phyloP scores from a whole-genome alignment of 2,113 vertebrate species.

The Leiothrix lutea region DNA sequence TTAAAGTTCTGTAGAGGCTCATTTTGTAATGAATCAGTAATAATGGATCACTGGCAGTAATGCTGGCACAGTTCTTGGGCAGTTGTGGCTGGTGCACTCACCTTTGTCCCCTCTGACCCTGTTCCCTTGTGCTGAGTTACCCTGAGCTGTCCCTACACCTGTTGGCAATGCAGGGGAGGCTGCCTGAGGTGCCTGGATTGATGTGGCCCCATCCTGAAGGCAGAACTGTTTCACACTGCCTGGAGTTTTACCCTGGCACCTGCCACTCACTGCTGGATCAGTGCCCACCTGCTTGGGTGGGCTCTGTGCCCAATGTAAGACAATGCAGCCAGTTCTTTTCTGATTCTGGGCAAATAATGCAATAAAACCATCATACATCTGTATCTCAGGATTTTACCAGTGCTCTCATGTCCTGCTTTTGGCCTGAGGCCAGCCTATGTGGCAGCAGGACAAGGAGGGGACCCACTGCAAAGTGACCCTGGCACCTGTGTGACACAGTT shows the following conservation, averaged over 20 bases:
- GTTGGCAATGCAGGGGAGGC: fast-evolving
- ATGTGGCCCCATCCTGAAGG: background rate
- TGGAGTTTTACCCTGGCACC: background rate
- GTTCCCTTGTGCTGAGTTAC: fast-evolving
- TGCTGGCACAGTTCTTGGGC: background rate
- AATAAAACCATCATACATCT: background rate
- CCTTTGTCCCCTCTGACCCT: fast-evolving
- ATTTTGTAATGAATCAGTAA: background rate
- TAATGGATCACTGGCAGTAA: background rate
- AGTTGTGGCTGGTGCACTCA: background rate
- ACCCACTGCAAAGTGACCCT: background rate
- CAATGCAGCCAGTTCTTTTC: background rate
- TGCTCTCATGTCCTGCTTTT: background rate
- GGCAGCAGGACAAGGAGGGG: background rate
- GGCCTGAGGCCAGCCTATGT: background rate
- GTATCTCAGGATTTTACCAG: background rate
- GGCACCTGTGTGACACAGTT: no score
- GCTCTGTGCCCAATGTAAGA: background rate
- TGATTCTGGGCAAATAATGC: background rate
- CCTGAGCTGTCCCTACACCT: background rate
- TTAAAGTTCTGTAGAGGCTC: background rate
- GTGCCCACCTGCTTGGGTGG: background rate
- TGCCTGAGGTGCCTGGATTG: background rate
- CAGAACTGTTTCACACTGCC: background rate
- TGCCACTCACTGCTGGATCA: background rate